Evolutionary conservation across 2,888 invertebrate genomes (phyloP).

Genomic region (Mimumesa dahlbomi): DNA sequence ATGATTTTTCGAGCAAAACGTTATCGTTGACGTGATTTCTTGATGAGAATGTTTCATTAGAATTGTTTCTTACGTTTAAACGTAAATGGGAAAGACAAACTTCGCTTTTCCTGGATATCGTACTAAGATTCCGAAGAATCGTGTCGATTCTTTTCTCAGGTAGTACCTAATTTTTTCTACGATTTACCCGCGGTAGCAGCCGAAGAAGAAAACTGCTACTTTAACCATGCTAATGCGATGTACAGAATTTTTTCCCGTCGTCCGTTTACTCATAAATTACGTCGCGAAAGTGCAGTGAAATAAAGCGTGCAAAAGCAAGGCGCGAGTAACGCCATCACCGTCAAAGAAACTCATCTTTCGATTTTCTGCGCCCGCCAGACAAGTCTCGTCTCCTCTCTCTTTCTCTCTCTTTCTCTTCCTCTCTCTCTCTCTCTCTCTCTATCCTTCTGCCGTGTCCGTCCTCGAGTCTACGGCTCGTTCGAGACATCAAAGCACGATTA

Average conservation of each 20-base stretch:
- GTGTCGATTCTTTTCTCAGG: no score
- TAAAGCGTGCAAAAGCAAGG: background rate
- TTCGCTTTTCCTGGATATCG: no score
- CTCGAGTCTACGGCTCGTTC: slow-evolving; percentile 1
- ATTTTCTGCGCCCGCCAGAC: slow-evolving; percentile 19
- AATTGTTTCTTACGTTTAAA: background rate
- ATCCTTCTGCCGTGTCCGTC: background rate
- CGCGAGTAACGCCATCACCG: background rate
- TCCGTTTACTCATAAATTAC: background rate
- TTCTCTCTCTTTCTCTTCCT: background rate
- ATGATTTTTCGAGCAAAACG: background rate
- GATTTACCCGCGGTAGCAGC: no score
- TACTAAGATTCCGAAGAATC: no score
- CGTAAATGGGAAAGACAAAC: background rate
- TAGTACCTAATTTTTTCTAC: no score
- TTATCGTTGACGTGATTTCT: background rate
- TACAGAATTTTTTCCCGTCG: background rate
- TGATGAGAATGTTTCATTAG: background rate
- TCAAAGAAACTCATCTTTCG: background rate
- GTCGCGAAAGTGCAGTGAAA: background rate
- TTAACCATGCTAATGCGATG: background rate
- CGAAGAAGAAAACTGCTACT: no score
- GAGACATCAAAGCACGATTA: slow-evolving; percentile 11
- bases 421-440: background rate
- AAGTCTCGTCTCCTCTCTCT: background rate